Evolutionary conservation across 2,888 invertebrate genomes (phyloP), one percentile per base, ranked within the genome.

Genomic region (Dryomyza anilis): DNA sequence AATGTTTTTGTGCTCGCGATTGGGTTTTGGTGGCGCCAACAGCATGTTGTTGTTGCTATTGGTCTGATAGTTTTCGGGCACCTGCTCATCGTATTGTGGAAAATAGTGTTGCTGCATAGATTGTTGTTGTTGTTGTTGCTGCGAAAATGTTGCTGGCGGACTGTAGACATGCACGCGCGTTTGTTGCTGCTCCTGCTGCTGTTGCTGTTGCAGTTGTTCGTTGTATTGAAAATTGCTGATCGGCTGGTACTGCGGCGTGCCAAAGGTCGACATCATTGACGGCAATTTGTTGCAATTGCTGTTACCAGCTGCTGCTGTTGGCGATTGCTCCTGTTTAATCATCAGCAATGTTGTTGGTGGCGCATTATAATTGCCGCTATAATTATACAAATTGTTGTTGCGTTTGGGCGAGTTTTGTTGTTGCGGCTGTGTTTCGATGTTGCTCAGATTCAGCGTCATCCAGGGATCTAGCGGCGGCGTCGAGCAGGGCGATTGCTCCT

Each of bases 401-500:
- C 76, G 57, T 67, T 79, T 80, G 1, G 77, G 76, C 12, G 80
- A 76, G 62, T 70, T 63, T 33, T 68, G 65, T 7, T 65, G 63
- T 23, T 66, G 56, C 21, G 70, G 69, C 14, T 73, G 68, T 7
- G 66, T 66, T 7, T 65, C 63, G 16, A 10, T 43, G 21, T 43
- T 70, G 39, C 74, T 71, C 56, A 81, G 71, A 63, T 77, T 80
- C 16, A 81, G 70, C 33, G 80, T 76, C 71, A 84, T 74, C 84
- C 84, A 84, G 33, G 84, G 82, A 71, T 84, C 84, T 52, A 83
- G 65, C 30, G 79, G 78, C 3, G 84, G 84, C 25, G 84, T 83
- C 4, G 83, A 81, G 68, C 84, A 84, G 2, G 83, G 83, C 10
- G 84, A 84, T 70, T 84, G 83, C 69, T 82, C 81, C 71, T 84